phyloP scores from a whole-genome alignment of 2,888 invertebrate genomes.

The Hypomecis punctinalis region DNA sequence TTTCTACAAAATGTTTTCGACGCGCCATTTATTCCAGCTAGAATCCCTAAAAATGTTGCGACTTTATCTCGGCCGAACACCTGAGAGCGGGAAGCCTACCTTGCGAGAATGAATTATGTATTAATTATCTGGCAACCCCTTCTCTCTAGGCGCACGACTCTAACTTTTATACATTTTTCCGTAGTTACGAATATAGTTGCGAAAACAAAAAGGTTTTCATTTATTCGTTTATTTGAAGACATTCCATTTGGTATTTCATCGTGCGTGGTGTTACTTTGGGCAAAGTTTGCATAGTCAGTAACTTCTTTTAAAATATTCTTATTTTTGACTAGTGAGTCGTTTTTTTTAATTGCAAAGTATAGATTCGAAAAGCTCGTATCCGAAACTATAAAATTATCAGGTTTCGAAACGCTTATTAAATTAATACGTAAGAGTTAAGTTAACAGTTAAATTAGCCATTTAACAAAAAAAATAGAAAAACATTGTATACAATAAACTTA shows the following conservation, averaged over 20 bases:
- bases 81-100: slow-evolving; percentile 16
- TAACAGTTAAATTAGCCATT: no score
- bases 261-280: no score
- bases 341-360: no score
- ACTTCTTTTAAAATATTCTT: no score
- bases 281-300: no score
- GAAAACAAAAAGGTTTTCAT: background rate
- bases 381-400: no score
- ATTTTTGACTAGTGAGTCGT: no score
- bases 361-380: no score
- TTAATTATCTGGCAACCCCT: slow-evolving; percentile 26
- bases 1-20: slow-evolving; percentile 17
- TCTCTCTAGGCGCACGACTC: slow-evolving; percentile 12
- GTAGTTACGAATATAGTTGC: slow-evolving; percentile 17
- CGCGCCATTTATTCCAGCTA: slow-evolving; percentile 20
- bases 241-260: background rate
- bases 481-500: no score
- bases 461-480: no score
- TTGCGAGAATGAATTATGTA: slow-evolving; percentile 27
- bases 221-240: background rate
- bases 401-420: no score
- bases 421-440: no score
- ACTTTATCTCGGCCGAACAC: slow-evolving; percentile 34
- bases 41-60: slow-evolving; percentile 23
- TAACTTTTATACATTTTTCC: slow-evolving; percentile 16